Conservation (phyloP, 2,888 invertebrate species). For the Caenorhabditis imperialis region DNA sequence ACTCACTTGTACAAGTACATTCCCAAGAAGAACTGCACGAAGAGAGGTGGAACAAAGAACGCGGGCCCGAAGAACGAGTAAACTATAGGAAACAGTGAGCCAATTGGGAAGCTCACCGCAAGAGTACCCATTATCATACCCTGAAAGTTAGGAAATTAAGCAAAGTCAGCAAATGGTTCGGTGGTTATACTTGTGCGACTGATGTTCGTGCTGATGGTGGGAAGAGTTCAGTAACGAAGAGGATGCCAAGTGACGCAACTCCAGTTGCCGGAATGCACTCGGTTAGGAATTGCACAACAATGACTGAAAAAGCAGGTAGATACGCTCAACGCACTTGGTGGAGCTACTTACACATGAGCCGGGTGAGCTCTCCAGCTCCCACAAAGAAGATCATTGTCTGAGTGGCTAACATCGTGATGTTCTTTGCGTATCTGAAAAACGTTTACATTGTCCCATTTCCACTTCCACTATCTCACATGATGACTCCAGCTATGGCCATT, state of each 20-base stretch:
- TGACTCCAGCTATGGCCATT: conserved; percentile 32
- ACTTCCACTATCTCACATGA: conserved; percentile 20
- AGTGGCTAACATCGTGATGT: conserved; percentile 21
- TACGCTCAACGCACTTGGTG: too few species aligned
- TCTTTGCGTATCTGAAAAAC: conserved; percentile 25
- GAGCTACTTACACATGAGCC: conserved; percentile 24
- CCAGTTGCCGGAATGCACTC: conserved; percentile 48
- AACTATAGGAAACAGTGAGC: conserved; percentile 46
- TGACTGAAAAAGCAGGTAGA: conserved; percentile 37
- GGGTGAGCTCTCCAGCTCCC: conserved; percentile 12
- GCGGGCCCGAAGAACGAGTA: conserved; percentile 51
- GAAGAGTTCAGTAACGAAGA: conserved; percentile 55
- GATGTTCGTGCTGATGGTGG: conserved; percentile 58
- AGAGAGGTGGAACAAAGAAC: conserved; percentile 40
- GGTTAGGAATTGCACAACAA: conserved; percentile 29
- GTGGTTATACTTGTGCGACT: conserved; percentile 51
- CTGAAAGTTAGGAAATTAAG: conserved; percentile 30
- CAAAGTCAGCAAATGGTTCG: background rate
- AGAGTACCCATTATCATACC: conserved; percentile 26
- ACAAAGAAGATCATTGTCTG: conserved; percentile 15
- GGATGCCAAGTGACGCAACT: conserved; percentile 24
- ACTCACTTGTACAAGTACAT: conserved; percentile 25
- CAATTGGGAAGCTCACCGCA: conserved; percentile 27
- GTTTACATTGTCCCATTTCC: background rate
- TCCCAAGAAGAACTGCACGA: conserved; percentile 37